Conservation (phyloP, 2,888 invertebrate species). For the Drosophila imparisetae region DNA sequence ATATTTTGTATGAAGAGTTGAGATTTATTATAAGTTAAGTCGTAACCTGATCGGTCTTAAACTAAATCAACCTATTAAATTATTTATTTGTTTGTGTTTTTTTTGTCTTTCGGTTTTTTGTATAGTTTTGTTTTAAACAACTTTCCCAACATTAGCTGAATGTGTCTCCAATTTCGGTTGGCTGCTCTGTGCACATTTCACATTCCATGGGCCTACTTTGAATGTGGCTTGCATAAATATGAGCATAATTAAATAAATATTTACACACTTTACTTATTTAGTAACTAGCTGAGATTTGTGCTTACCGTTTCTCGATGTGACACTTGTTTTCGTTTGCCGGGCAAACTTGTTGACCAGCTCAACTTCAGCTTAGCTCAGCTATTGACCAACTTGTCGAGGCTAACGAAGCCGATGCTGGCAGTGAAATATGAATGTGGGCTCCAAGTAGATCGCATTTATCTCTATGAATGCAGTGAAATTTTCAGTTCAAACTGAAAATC, state of each 20-base stretch:
- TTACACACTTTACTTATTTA: slow-evolving; percentile 72
- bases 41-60: neutral
- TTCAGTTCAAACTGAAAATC: slow-evolving; percentile 55
- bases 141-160: slow-evolving; percentile 41
- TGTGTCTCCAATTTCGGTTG: slow-evolving; percentile 41
- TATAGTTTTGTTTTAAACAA: slow-evolving; percentile 21
- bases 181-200: slow-evolving; percentile 42
- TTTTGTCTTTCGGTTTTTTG: neutral
- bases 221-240: slow-evolving; percentile 70
- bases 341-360: slow-evolving; percentile 57
- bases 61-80: slow-evolving; percentile 4
- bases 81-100: neutral
- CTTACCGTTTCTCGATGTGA: slow-evolving; percentile 64
- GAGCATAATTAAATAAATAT: slow-evolving; percentile 78
- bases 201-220: slow-evolving; percentile 56
- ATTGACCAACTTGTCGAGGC: slow-evolving; percentile 61
- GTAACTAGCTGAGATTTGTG: slow-evolving; percentile 58
- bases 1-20: neutral
- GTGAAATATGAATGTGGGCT: slow-evolving; percentile 26
- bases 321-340: slow-evolving; percentile 67
- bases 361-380: slow-evolving; percentile 14
- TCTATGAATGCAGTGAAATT: slow-evolving; percentile 53
- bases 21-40: neutral
- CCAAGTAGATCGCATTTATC: slow-evolving; percentile 38
- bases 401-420: slow-evolving; percentile 33